Base-by-base conservation (phyloP, 2,113 vertebrate genomes). In the human region DNA sequence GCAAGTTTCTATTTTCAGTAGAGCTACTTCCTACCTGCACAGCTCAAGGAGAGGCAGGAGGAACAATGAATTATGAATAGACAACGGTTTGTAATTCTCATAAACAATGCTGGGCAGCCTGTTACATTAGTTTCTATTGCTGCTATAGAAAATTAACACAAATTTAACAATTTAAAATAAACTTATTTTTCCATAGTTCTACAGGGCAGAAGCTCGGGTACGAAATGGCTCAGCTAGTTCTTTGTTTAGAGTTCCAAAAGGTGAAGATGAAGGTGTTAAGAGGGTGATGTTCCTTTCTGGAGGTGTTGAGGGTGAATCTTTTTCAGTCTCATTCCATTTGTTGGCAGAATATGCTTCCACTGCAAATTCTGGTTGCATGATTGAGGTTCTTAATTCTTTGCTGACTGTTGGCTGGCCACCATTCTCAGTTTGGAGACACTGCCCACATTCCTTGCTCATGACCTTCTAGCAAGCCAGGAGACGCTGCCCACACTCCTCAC, bases 401-500 rank as follows among this genome's bases (percentile, higher is more conserved):
- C 25, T 10, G 16, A 32, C 23, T 64, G 32, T 10, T 6, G 1
- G 6, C 68, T 4, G 80, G 23, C 4, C 3, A 11, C 14, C 10
- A 10, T 30, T n/a, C 68, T 64, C 43, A 20, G 23, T 10, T 27
- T n/a, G 9, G 2, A 61, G 14, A 38, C 4, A 17, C 5, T 16
- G 45, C 27, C 2, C 8, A 0, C 38, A 8, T 23, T 12, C 1
- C 18, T 22, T 25, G 7, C 18, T 59, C 50, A 13, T 5, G 72
- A 38, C 32, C 23, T 25, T 23, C 80, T 43, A 17, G 25, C 40
- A 27, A 18, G 25, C 82, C 25, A 13, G 12, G 52, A 55, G 52
- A 55, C 0, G 0, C 52, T 6, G 52, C 6, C 27, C 3, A 0
- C 52, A 13, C 9, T 12, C 5, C 18, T 32, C 17, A 2, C 18